phyloP scores from a whole-genome alignment of 2,888 invertebrate species.

The Harpagoxenus sublaevis region DNA sequence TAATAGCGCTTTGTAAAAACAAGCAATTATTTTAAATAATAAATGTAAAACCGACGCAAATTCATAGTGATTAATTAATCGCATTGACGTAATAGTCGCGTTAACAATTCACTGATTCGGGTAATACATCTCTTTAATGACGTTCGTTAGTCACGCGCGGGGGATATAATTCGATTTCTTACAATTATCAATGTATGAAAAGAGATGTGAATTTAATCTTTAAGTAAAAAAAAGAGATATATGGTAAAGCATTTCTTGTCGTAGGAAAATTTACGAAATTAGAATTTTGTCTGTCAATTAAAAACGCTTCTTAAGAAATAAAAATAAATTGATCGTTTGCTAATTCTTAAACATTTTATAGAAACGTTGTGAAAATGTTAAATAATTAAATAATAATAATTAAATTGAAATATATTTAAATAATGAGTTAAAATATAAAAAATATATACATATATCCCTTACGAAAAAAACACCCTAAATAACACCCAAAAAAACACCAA shows the following conservation, averaged over 20 bases:
- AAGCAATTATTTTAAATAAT: not conserved
- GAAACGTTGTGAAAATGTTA: not conserved
- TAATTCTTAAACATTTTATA: not conserved
- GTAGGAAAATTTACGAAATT: not conserved
- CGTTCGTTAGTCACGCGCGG: not conserved
- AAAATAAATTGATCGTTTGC: not conserved
- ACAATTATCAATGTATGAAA: not conserved
- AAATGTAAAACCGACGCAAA: not conserved
- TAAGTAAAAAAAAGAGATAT: not conserved
- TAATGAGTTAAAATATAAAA: not conserved
- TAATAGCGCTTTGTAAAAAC: not conserved
- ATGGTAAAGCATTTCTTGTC: not conserved
- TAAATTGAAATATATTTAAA: not conserved
- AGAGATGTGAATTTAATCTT: slow-evolving; percentile 14
- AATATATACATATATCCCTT: not conserved
- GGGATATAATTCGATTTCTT: not conserved
- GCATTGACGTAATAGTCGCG: slow-evolving; percentile 9
- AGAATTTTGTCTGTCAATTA: not conserved
- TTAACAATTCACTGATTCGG: slow-evolving; percentile 6
- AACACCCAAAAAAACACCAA: too few relatives aligned
- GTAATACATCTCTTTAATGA: slow-evolving; percentile 5
- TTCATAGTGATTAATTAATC: slow-evolving; percentile 36
- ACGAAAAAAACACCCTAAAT: too few relatives aligned
- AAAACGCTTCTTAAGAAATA: not conserved
- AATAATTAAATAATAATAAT: not conserved